Evolutionary conservation across 1,140 invertebrate species (phyloP).

Genomic region (Drosophila fuyamai): DNA sequence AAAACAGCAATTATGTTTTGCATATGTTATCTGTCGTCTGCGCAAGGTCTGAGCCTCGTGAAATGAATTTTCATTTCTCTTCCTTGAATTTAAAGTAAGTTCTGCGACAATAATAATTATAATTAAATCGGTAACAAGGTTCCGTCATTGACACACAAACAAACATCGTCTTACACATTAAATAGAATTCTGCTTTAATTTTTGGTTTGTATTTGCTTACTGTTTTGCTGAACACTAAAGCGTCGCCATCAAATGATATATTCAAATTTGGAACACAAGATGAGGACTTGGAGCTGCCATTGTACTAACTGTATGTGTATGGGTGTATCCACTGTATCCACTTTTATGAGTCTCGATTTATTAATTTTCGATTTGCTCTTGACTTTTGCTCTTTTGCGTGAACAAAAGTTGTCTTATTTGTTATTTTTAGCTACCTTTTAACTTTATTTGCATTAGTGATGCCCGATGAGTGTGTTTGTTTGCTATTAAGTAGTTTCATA

Average conservation of each 20-base stretch:
- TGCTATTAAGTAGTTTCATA: conserved; percentile 34
- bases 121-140: conserved; percentile 60
- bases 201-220: conserved; percentile 18
- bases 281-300: conserved; percentile 61
- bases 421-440: conserved; percentile 55
- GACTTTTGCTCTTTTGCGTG: conserved; percentile 54
- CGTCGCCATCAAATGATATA: conserved; percentile 57
- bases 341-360: conserved; percentile 56
- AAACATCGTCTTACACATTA: conserved; percentile 66
- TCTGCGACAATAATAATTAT: conserved; percentile 79
- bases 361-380: conserved; percentile 54
- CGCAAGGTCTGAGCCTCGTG: conserved; percentile 19
- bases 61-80: conserved; percentile 25
- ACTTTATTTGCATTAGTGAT: conserved; percentile 40
- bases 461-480: conserved; percentile 24
- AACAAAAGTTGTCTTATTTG: conserved; percentile 45
- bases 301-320: conserved; percentile 34
- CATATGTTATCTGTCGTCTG: conserved; percentile 38
- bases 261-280: conserved; percentile 62
- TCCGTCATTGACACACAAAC: conserved; percentile 70
- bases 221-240: conserved; percentile 76
- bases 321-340: conserved; percentile 17
- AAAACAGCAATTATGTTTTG: conserved; percentile 65
- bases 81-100: conserved; percentile 79
- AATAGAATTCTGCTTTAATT: conserved; percentile 42